Conservation (phyloP, 2,797 vertebrate species). For the Paramormyrops hopkinsi region DNA sequence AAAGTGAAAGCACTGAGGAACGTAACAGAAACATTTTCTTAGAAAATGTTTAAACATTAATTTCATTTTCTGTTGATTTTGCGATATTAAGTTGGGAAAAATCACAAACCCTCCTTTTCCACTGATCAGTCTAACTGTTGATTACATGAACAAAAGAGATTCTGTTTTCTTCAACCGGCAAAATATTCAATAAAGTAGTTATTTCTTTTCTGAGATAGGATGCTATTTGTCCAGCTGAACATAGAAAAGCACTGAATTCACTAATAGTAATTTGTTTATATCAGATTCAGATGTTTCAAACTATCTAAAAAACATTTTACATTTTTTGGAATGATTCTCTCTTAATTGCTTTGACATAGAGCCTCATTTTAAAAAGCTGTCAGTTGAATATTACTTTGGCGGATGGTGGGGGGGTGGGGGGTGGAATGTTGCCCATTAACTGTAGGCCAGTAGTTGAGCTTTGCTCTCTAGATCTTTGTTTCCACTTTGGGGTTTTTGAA, state of each 20-base stretch:
- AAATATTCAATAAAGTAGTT: not conserved
- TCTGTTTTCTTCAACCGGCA: not conserved
- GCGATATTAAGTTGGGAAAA: not conserved
- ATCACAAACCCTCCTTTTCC: not conserved
- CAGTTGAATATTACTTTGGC: not conserved
- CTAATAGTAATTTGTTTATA: not conserved
- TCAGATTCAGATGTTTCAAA: not conserved
- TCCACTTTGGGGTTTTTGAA: not conserved
- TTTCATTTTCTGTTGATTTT: not conserved
- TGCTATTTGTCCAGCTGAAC: not conserved
- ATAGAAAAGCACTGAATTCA: not conserved
- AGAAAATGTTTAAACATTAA: not conserved
- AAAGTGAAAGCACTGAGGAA: not conserved
- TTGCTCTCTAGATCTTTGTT: constrained; percentile 5
- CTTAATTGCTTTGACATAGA: not conserved
- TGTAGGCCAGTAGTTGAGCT: not conserved
- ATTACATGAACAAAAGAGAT: not conserved
- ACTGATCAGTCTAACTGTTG: not conserved
- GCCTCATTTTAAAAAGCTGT: not conserved
- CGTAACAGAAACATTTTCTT: not conserved
- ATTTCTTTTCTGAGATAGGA: not conserved
- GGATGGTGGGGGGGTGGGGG: too few species aligned
- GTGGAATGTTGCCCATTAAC: not conserved
- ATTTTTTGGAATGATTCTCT: not conserved
- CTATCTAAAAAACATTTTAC: not conserved